These are phyloP conservation scores for Bombus superbus DNA, from an alignment of 1,140 invertebrate genomes.

Conservation along the genomic window DNA sequence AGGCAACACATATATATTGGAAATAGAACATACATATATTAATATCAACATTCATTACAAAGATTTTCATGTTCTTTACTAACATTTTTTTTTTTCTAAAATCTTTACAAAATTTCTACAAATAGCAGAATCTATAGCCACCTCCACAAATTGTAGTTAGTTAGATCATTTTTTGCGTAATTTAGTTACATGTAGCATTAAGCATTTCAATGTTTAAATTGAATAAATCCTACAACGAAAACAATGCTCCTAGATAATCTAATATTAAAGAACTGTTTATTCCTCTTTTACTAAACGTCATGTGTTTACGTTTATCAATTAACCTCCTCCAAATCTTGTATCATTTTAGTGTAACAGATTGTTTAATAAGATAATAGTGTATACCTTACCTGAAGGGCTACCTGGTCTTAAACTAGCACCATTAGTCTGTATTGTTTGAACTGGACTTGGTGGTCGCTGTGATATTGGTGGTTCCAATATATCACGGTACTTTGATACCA, in stretches of 20 bases:
- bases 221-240: background rate
- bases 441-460: conserved; percentile 84
- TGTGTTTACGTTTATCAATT: background rate
- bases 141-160: background rate
- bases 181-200: background rate
- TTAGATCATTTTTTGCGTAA: background rate
- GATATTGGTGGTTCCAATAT: conserved; percentile 95
- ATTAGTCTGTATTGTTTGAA: conserved; percentile 84
- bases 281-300: background rate
- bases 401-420: conserved; percentile 83
- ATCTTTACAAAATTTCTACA: background rate
- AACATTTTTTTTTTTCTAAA: background rate
- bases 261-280: background rate
- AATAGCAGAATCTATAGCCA: background rate
- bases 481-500: conserved; percentile 99
- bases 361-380: background rate
- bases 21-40: conserved; percentile 19
- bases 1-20: conserved; percentile 2
- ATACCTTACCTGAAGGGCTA: conserved; percentile 85
- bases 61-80: background rate
- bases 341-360: background rate
- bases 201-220: background rate
- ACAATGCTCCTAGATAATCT: conserved; percentile 9
- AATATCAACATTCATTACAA: conserved; percentile 4
- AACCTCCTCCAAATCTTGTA: background rate